phyloP scores from a whole-genome alignment of 2,113 vertebrate species.

The Cairina moschata region DNA sequence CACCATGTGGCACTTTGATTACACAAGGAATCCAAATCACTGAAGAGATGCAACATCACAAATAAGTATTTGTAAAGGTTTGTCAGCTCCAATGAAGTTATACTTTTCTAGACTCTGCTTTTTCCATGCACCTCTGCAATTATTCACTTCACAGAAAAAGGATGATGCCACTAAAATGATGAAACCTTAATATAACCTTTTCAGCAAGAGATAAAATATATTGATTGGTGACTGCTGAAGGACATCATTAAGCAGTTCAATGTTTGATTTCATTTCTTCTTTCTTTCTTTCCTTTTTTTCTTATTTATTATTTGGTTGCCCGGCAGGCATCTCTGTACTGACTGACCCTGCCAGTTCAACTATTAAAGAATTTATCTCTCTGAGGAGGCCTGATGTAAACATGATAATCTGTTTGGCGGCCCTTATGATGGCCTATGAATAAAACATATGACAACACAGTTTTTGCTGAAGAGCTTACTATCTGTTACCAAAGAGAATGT shows the following conservation, averaged over 20 bases:
- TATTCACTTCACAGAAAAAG: slow-evolving; percentile 38
- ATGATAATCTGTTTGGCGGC: slow-evolving; percentile 89
- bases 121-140: neutral
- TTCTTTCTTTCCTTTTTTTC: slow-evolving; percentile 44
- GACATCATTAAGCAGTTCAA: slow-evolving; percentile 72
- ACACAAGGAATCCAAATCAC: slow-evolving; percentile 36
- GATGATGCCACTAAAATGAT: slow-evolving; percentile 50
- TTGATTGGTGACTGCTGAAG: slow-evolving; percentile 81
- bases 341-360: slow-evolving; percentile 81
- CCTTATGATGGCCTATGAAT: slow-evolving; percentile 86
- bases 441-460: slow-evolving; percentile 86
- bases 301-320: slow-evolving; percentile 73
- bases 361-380: slow-evolving; percentile 90
- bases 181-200: slow-evolving; percentile 76
- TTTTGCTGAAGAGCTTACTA: slow-evolving; percentile 83
- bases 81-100: slow-evolving; percentile 38
- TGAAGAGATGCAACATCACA: slow-evolving; percentile 49
- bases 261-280: slow-evolving; percentile 50
- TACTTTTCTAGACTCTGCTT: slow-evolving; percentile 38
- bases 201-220: slow-evolving; percentile 77
- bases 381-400: slow-evolving; percentile 87
- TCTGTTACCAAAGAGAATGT: slow-evolving; percentile 80
- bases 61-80: slow-evolving; percentile 54
- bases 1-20: slow-evolving; percentile 45
- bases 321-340: slow-evolving; percentile 69